phyloP scores from a whole-genome alignment of 2,113 vertebrate genomes.

The Otolemur garnettii region DNA sequence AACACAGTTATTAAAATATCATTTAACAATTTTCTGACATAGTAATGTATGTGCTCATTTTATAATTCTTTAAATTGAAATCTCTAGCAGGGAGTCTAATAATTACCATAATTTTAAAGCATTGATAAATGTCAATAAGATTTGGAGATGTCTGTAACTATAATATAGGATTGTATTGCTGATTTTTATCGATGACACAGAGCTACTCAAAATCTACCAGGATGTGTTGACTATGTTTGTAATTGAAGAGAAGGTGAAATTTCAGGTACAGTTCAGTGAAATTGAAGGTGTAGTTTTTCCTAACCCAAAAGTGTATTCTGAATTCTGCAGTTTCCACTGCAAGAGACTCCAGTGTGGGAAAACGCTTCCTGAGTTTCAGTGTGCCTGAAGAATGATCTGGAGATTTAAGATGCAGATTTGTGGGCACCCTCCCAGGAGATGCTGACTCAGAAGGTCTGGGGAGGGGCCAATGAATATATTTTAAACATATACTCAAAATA shows the following conservation, averaged over 20 bases:
- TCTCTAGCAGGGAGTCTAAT: background rate
- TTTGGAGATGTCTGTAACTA: background rate
- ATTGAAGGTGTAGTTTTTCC: background rate
- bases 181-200: background rate
- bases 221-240: background rate
- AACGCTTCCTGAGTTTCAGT: background rate
- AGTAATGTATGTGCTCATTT: background rate
- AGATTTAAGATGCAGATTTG: constrained; percentile 23
- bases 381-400: background rate
- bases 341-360: background rate
- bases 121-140: constrained; percentile 8
- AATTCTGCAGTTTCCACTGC: background rate
- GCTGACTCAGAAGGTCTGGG: background rate
- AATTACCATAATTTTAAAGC: constrained; percentile 29
- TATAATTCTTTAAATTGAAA: constrained; percentile 46
- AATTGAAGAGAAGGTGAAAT: background rate
- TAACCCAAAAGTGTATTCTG: background rate
- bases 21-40: background rate
- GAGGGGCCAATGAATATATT: background rate
- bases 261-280: constrained; percentile 34
- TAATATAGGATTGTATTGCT: background rate
- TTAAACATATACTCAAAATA: background rate
- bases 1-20: constrained; percentile 30
- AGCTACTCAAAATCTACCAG: background rate
- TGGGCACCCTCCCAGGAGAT: background rate